These are phyloP conservation scores for Plestiodon gilberti DNA, from an alignment of 2,113 vertebrate species.

Conservation along the genomic window DNA sequence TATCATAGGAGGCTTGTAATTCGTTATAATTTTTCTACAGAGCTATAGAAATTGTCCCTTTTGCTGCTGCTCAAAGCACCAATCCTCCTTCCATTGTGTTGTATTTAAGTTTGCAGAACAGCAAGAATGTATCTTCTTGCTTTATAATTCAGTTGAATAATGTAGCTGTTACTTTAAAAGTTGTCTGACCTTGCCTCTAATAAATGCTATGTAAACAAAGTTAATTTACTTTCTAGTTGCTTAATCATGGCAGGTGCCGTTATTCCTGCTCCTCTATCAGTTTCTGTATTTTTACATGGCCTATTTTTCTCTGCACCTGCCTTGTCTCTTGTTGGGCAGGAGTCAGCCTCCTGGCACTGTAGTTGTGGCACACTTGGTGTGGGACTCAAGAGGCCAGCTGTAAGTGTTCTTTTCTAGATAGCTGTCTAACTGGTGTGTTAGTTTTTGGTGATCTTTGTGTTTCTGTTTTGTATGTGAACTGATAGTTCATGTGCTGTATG, in stretches of 20 bases:
- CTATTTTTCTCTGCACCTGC: slow-evolving; percentile 74
- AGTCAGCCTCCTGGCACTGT: slow-evolving; percentile 85
- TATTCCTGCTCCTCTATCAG: slow-evolving; percentile 64
- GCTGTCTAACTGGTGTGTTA: slow-evolving; percentile 64
- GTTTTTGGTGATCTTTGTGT: slow-evolving; percentile 65
- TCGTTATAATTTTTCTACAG: background rate
- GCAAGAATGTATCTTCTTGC: background rate
- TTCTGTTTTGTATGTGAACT: slow-evolving; percentile 48
- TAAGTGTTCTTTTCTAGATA: slow-evolving; percentile 78
- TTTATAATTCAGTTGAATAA: background rate
- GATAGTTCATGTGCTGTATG: slow-evolving; percentile 64
- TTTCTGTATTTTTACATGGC: slow-evolving; percentile 76
- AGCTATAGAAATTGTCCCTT: background rate
- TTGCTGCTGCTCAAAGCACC: slow-evolving; percentile 2
- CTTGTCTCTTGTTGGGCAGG: slow-evolving; percentile 80
- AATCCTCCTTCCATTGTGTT: background rate
- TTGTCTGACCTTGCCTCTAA: background rate
- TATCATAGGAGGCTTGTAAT: background rate
- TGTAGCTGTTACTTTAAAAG: slow-evolving; percentile 12
- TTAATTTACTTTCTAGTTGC: slow-evolving; percentile 15
- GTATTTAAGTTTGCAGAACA: slow-evolving; percentile 16
- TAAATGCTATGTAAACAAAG: background rate
- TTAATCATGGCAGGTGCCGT: slow-evolving; percentile 56
- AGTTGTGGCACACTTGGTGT: slow-evolving; percentile 86
- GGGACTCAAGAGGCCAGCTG: slow-evolving; percentile 84